These are phyloP conservation scores for Festucalex cinctus DNA, from an alignment of 2,113 vertebrate species.

Conservation along the genomic window DNA sequence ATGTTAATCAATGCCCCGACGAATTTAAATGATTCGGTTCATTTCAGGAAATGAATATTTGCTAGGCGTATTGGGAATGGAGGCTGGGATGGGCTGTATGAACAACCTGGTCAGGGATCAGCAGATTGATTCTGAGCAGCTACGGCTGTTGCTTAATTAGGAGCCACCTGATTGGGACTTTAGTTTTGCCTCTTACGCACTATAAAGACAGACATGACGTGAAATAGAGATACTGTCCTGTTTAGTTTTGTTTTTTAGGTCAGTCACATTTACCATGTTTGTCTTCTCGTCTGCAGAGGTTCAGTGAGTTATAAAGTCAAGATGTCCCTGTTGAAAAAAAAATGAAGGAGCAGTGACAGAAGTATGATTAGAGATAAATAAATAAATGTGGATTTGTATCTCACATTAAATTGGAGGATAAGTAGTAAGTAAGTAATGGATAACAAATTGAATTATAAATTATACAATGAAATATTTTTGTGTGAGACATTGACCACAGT, in stretches of 20 bases:
- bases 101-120: conserved; percentile 61
- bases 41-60: conserved; percentile 80
- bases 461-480: too few species aligned
- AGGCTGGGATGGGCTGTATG: conserved; percentile 31
- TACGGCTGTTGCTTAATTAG: conserved; percentile 73
- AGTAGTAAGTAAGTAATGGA: neutral
- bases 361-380: neutral
- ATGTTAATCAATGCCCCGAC: conserved; percentile 80
- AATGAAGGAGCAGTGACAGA: neutral
- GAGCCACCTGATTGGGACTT: conserved; percentile 61
- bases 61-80: conserved; percentile 21
- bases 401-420: too few species aligned
- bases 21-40: conserved; percentile 79
- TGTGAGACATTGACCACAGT: neutral
- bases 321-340: neutral
- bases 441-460: too few species aligned
- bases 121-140: conserved; percentile 65
- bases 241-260: conserved; percentile 60
- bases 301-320: conserved; percentile 53
- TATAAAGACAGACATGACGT: neutral
- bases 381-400: neutral
- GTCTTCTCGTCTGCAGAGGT: conserved; percentile 68
- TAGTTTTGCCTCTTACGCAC: conserved; percentile 17
- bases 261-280: conserved; percentile 57
- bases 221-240: conserved; percentile 22